Conservation (phyloP, 2,888 invertebrate genomes). For the Synanthedon myopaeformis region DNA sequence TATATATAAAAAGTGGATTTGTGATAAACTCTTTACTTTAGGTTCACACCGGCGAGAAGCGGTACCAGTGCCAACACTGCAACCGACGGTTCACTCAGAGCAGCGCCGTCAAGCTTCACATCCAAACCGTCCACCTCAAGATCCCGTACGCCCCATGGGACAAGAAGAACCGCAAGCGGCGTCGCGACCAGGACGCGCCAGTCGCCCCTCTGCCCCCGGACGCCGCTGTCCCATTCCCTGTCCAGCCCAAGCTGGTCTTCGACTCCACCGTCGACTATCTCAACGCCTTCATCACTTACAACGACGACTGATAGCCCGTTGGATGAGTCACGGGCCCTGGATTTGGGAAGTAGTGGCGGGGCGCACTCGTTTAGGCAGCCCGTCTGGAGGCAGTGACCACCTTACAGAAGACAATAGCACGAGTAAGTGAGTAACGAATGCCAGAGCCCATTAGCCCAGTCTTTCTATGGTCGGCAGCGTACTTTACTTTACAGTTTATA, state of each 20-base stretch:
- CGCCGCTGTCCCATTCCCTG: constrained; percentile 1
- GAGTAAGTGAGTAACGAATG: too few species aligned
- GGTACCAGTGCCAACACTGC: constrained; percentile 58
- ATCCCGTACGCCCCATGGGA: constrained; percentile 65
- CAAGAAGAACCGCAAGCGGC: constrained; percentile 49
- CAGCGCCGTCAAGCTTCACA: constrained; percentile 60
- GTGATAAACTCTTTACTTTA: constrained; percentile 8
- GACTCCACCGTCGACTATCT: constrained; percentile 43
- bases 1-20: too few species aligned
- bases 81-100: constrained; percentile 58
- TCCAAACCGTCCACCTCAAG: constrained; percentile 60
- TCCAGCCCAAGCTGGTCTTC: constrained; percentile 22
- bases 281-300: constrained; percentile 46
- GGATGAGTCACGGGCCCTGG: too few species aligned
- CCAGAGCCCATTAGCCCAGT: too few species aligned
- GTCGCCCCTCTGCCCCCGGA: constrained; percentile 9
- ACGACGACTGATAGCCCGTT: constrained; percentile 37
- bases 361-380: too few species aligned
- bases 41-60: constrained; percentile 62
- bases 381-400: too few species aligned
- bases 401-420: too few species aligned
- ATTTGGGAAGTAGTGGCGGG: too few species aligned
- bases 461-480: too few species aligned
- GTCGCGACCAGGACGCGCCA: constrained; percentile 19
- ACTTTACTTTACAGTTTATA: too few species aligned